Percentiles rank a stretch among this genome's conserved stretches.
phyloP scores from a whole-genome alignment of 2,797 vertebrate species.

The Staurois parvus region DNA sequence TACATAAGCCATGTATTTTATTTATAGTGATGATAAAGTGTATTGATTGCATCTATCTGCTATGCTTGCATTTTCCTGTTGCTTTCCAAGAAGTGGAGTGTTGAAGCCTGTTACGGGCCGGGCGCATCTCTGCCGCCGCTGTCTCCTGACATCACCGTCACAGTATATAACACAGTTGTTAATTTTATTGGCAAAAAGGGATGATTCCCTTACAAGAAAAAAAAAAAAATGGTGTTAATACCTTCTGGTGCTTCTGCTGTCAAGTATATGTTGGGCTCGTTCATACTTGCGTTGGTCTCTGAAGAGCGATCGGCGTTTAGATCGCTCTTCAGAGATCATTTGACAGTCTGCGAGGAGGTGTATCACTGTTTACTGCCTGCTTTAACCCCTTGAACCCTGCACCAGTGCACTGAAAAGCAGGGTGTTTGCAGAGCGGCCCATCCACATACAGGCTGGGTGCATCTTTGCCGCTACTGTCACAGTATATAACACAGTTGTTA shows the following conservation, averaged over 20 bases:
- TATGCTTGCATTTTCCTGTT: conserved; percentile 11
- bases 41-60: conserved; percentile 36
- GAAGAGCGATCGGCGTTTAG: too few species aligned
- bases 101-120: not conserved
- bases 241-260: too few species aligned
- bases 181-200: not conserved
- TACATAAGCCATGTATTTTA: conserved; percentile 21
- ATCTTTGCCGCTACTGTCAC: not conserved
- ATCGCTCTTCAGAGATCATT: too few species aligned
- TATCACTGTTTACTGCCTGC: too few species aligned
- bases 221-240: too few species aligned
- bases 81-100: not conserved
- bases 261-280: too few species aligned
- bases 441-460: not conserved
- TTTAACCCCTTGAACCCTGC: too few species aligned
- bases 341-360: too few species aligned
- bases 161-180: not conserved
- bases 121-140: not conserved
- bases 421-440: too few species aligned
- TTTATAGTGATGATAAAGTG: conserved; percentile 26
- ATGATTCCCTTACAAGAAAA: too few species aligned
- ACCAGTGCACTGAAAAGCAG: too few species aligned
- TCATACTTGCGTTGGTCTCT: too few species aligned
- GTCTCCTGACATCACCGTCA: not conserved
- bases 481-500: not conserved